Evolutionary conservation across 2,797 vertebrate genomes (phyloP).

Genomic region (Garrulus glandarius): DNA sequence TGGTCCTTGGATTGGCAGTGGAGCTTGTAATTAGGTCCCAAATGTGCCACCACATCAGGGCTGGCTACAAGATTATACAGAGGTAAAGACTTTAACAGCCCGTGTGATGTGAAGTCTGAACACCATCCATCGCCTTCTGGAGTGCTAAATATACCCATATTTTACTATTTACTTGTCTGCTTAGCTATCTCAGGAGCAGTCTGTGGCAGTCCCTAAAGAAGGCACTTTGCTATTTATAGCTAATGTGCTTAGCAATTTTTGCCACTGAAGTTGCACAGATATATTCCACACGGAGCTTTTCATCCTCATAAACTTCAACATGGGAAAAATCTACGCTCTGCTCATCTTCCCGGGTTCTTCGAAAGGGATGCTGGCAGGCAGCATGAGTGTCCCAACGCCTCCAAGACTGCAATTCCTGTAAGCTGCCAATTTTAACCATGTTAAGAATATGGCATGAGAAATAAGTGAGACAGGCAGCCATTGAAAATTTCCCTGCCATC

Average conservation of each 20-base stretch:
- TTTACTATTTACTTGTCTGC: neutral
- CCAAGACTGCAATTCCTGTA: neutral
- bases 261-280: neutral
- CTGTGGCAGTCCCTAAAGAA: conserved; percentile 17
- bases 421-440: neutral
- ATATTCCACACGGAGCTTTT: neutral
- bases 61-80: neutral
- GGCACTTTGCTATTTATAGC: conserved; percentile 36
- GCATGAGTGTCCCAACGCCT: neutral
- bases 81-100: neutral
- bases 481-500: neutral
- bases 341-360: neutral
- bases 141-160: conserved; percentile 30
- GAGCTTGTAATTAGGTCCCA: neutral
- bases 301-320: neutral
- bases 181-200: neutral
- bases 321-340: neutral
- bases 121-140: neutral
- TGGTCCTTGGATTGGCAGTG: neutral
- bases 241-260: conserved; percentile 18
- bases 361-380: neutral
- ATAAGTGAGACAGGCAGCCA: neutral
- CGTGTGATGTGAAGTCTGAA: neutral
- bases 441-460: neutral
- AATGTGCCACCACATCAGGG: neutral